Percentiles rank a stretch among this genome's conserved stretches.
Conservation (phyloP, 2,113 vertebrate species). For the Mohoua ochrocephala region DNA sequence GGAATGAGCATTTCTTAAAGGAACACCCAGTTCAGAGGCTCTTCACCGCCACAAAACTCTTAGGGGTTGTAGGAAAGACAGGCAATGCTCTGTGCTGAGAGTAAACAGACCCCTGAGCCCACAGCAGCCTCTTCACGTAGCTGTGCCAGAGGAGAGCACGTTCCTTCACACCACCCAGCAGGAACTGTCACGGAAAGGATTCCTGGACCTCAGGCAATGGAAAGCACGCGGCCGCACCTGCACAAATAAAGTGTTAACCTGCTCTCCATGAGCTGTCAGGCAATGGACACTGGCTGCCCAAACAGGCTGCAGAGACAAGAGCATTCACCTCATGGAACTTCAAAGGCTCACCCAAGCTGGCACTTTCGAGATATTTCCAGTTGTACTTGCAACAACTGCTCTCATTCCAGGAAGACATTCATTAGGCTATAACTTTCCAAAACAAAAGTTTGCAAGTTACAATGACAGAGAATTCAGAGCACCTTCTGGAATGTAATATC, state of each 20-base stretch:
- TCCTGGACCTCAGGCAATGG: neutral
- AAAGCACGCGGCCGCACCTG: neutral
- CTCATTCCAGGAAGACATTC: neutral
- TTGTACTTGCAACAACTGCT: neutral
- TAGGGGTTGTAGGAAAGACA: neutral
- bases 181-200: neutral
- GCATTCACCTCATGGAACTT: neutral
- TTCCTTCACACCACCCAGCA: fast-evolving
- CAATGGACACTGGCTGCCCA: neutral
- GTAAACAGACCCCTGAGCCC: neutral
- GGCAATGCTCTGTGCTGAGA: neutral
- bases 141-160: neutral
- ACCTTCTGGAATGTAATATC: neutral
- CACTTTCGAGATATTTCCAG: neutral
- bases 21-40: neutral
- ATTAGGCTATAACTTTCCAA: neutral
- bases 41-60: neutral
- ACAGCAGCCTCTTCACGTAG: neutral
- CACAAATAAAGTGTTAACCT: neutral
- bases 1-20: neutral
- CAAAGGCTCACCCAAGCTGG: neutral
- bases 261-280: neutral
- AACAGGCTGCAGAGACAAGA: neutral
- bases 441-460: neutral
- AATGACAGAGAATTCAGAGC: neutral